Evolutionary conservation across 2,797 vertebrate species (phyloP).

Genomic region (Columba guinea): DNA sequence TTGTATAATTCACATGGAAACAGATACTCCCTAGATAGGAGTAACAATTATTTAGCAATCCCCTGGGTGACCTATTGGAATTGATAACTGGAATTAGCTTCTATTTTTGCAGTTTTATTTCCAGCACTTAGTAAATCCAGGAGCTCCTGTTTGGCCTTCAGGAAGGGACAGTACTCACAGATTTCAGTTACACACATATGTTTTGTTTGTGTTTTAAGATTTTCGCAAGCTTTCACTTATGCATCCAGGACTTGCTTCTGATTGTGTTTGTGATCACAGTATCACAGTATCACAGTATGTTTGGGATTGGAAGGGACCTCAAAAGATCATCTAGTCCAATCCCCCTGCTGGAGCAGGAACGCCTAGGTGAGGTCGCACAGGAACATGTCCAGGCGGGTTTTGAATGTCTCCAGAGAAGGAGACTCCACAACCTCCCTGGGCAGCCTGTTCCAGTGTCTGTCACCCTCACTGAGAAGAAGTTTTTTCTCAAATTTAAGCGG

Average conservation of each 20-base stretch:
- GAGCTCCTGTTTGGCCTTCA: not conserved
- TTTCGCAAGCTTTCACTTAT: not conserved
- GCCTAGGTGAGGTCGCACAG: too few relatives aligned
- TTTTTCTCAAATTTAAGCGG: too few relatives aligned
- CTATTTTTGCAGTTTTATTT: not conserved
- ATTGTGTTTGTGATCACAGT: not conserved
- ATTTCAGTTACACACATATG: not conserved
- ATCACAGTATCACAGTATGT: too few relatives aligned
- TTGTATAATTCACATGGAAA: not conserved
- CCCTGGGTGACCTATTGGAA: not conserved
- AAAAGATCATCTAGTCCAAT: too few relatives aligned
- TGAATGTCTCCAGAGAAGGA: too few relatives aligned
- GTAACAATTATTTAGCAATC: not conserved
- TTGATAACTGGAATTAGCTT: not conserved
- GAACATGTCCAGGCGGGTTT: too few relatives aligned
- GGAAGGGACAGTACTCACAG: not conserved
- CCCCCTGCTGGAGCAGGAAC: too few relatives aligned
- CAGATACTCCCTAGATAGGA: not conserved
- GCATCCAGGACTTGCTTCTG: not conserved
- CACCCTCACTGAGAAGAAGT: too few relatives aligned
- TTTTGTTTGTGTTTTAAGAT: not conserved
- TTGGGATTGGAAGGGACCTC: too few relatives aligned
- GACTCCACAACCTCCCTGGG: too few relatives aligned
- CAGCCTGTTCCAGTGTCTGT: too few relatives aligned
- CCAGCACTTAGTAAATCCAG: not conserved